Percentiles rank a stretch among this genome's conserved stretches.
These are phyloP conservation scores for Germaria angustata DNA, from an alignment of 2,888 invertebrate species.

Conservation along the genomic window DNA sequence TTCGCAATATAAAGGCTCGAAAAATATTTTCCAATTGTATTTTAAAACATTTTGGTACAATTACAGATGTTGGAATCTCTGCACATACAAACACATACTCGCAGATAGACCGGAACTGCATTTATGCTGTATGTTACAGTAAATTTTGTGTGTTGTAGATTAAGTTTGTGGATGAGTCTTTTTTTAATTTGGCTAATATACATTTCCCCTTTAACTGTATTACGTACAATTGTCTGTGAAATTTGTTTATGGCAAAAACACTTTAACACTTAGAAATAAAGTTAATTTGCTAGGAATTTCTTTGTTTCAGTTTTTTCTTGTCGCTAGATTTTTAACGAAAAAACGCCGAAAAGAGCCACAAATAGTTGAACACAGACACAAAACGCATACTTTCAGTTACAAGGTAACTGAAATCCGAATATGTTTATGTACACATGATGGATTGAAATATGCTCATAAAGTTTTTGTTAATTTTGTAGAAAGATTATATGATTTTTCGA, in stretches of 20 bases:
- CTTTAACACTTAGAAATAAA: constrained; percentile 47
- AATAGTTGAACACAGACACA: background rate
- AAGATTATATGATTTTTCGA: no score
- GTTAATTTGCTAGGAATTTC: constrained; percentile 31
- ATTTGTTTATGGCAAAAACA: constrained; percentile 39
- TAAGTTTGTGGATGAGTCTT: background rate
- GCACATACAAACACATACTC: background rate
- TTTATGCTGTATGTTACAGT: background rate
- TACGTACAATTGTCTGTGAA: constrained; percentile 15
- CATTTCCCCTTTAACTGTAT: constrained; percentile 29
- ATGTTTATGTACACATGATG: background rate
- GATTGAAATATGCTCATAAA: background rate
- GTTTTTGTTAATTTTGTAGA: no score
- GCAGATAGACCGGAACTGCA: background rate
- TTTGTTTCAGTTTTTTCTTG: constrained; percentile 19
- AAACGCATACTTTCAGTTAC: constrained; percentile 2
- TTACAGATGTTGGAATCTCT: background rate
- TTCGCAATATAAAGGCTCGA: constrained; percentile 33
- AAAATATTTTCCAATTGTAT: constrained; percentile 45
- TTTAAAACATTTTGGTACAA: no score
- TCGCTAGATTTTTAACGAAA: background rate
- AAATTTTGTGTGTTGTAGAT: background rate
- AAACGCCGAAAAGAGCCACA: background rate
- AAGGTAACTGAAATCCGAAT: background rate
- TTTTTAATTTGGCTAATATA: constrained; percentile 36